phyloP scores from a whole-genome alignment of 2,888 invertebrate genomes.

The Hesperia comma region DNA sequence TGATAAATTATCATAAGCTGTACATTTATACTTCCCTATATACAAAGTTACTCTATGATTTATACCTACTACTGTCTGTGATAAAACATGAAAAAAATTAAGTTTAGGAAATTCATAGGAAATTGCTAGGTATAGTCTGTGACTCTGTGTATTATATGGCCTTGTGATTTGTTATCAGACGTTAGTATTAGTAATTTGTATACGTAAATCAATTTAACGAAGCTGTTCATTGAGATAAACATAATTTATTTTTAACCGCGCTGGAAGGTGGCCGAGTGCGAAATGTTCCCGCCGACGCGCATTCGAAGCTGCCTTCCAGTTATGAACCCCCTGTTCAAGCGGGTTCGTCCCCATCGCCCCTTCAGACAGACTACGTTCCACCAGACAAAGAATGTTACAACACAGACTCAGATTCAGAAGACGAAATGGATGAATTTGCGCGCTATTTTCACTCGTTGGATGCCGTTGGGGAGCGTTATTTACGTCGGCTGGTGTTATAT shows the following conservation, averaged over 20 bases:
- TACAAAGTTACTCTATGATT: too few species aligned
- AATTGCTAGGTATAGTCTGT: too few species aligned
- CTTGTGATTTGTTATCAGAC: conserved; percentile 44
- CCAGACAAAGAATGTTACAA: conserved; percentile 69
- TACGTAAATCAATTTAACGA: conserved; percentile 42
- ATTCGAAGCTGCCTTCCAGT: conserved; percentile 80
- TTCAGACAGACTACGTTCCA: conserved; percentile 69
- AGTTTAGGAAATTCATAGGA: too few species aligned
- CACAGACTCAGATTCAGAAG: conserved; percentile 59
- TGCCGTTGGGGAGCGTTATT: conserved; percentile 87
- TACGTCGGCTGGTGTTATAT: conserved; percentile 81
- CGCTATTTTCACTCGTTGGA: conserved; percentile 86
- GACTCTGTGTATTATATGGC: conserved; percentile 20
- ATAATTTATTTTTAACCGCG: conserved; percentile 50
- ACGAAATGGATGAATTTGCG: conserved; percentile 86
- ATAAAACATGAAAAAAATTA: too few species aligned
- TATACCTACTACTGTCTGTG: too few species aligned
- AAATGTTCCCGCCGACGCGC: conserved; percentile 79
- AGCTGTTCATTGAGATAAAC: conserved; percentile 57
- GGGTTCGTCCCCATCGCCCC: conserved; percentile 72
- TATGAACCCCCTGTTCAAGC: conserved; percentile 74
- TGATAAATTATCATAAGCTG: too few species aligned
- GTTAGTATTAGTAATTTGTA: conserved; percentile 46
- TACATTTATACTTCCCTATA: too few species aligned
- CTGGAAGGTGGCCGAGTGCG: conserved; percentile 61